These are phyloP conservation scores for Pitta sordida DNA, from an alignment of 2,113 vertebrate species.

Conservation along the genomic window DNA sequence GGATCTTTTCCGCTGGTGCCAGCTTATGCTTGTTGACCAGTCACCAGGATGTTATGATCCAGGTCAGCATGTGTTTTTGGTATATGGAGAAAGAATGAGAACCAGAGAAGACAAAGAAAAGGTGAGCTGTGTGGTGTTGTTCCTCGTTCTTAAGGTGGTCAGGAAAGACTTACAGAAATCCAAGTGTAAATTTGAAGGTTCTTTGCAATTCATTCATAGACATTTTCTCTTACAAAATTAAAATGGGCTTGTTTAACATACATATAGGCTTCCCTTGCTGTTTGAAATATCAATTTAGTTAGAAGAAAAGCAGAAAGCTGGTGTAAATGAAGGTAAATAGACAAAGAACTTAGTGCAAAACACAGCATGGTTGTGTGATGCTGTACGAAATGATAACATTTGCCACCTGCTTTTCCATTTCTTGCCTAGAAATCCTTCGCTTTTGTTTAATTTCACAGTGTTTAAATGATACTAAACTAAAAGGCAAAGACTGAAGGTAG, in stretches of 20 bases:
- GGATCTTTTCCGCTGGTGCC: constrained; percentile 97
- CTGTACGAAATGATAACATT: background rate
- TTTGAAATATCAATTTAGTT: background rate
- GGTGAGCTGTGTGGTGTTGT: constrained; percentile 59
- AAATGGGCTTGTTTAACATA: background rate
- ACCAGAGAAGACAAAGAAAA: constrained; percentile 84
- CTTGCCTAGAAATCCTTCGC: background rate
- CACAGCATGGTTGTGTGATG: background rate
- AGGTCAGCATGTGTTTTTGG: constrained; percentile 88
- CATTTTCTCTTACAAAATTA: background rate
- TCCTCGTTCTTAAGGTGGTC: background rate
- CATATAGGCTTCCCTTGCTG: background rate
- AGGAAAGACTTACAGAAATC: background rate
- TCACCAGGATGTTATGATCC: constrained; percentile 88
- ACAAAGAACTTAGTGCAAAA: background rate
- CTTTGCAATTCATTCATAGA: background rate
- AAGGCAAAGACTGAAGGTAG: background rate
- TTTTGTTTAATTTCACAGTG: background rate
- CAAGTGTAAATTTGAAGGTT: background rate
- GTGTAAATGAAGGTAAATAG: background rate
- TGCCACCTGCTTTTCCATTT: background rate
- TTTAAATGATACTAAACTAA: background rate
- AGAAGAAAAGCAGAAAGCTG: background rate
- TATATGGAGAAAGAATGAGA: constrained; percentile 94
- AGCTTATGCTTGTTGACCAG: constrained; percentile 93